phyloP scores from a whole-genome alignment of 2,888 invertebrate species.

The Stomorhina lunata region DNA sequence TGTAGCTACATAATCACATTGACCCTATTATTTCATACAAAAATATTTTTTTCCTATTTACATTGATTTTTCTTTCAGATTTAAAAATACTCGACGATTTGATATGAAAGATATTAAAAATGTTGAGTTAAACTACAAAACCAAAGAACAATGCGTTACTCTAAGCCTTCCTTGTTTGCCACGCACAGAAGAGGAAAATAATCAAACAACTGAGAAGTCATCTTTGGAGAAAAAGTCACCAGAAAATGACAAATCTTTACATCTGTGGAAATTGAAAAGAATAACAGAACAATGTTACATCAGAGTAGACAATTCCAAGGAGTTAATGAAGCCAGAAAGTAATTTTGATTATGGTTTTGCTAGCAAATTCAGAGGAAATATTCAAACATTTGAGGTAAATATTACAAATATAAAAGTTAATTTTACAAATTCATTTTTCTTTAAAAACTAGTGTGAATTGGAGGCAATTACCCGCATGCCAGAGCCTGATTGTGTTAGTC shows the following conservation, averaged over 20 bases:
- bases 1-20: no score
- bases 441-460: constrained; percentile 69
- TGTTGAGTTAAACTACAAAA: constrained; percentile 72
- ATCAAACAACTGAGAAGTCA: constrained; percentile 60
- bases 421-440: constrained; percentile 4
- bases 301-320: constrained; percentile 71
- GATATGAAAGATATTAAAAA: constrained; percentile 75
- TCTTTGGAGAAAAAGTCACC: constrained; percentile 67
- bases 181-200: constrained; percentile 51
- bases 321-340: constrained; percentile 68
- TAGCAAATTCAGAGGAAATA: constrained; percentile 70
- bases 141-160: constrained; percentile 67
- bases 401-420: background rate
- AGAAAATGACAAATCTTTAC: constrained; percentile 51
- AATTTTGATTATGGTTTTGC: constrained; percentile 75
- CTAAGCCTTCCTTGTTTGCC: constrained; percentile 73
- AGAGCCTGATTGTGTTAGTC: constrained; percentile 73
- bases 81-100: constrained; percentile 73
- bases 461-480: constrained; percentile 70
- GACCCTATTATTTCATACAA: no score
- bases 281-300: constrained; percentile 77
- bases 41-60: no score
- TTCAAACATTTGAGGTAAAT: constrained; percentile 69
- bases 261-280: constrained; percentile 73
- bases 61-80: constrained; percentile 67